Conservation (phyloP, 2,888 invertebrate genomes). For the Dexiosoma caninum region DNA sequence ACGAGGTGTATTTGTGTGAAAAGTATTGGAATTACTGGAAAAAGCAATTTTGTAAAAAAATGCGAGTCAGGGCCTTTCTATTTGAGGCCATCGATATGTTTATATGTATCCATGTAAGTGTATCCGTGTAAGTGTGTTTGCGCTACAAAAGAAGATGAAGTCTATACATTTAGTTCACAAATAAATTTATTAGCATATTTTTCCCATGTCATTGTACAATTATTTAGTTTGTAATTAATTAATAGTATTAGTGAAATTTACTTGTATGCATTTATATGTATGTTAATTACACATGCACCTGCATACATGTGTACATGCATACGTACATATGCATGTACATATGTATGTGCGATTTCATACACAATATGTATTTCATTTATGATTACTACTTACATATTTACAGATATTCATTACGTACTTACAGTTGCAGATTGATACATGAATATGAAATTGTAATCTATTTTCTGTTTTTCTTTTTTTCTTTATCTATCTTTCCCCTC, state of each 20-base stretch:
- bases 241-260: constrained; percentile 51
- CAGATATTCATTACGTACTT: not conserved
- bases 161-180: not conserved
- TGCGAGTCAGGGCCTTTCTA: too few species aligned
- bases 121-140: not conserved
- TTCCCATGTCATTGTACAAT: constrained; percentile 41
- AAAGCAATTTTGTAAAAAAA: too few species aligned
- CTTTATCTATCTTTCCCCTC: constrained; percentile 31
- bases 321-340: not conserved
- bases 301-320: not conserved
- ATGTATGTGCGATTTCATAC: not conserved
- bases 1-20: too few species aligned
- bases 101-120: too few species aligned
- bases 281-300: constrained; percentile 1
- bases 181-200: not conserved
- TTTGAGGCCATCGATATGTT: too few species aligned
- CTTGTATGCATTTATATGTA: constrained; percentile 14
- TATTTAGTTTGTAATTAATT: constrained; percentile 36
- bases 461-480: constrained; percentile 24
- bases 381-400: not conserved
- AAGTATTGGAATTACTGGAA: too few species aligned
- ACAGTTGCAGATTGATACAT: not conserved
- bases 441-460: constrained; percentile 43
- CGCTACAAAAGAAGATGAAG: not conserved
- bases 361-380: too few species aligned